These are phyloP conservation scores for Tautogolabrus adspersus DNA, from an alignment of 2,113 vertebrate genomes.

Conservation along the genomic window DNA sequence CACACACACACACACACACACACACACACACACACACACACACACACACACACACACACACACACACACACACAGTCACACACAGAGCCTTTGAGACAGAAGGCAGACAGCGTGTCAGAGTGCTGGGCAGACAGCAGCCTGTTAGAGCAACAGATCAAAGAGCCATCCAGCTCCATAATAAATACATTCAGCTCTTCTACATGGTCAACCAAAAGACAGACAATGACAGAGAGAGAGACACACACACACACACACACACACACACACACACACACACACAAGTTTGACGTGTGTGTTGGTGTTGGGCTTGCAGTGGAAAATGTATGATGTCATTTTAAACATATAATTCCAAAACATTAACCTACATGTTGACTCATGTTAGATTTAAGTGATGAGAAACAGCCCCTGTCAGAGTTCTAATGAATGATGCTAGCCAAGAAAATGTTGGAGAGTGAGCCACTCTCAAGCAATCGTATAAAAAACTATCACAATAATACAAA, in stretches of 20 bases:
- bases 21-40: no score
- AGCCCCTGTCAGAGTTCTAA: no score
- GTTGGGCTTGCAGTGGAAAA: not conserved
- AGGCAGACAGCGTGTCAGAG: conserved; percentile 27
- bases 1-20: not conserved
- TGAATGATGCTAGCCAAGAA: no score
- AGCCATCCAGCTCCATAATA: conserved; percentile 9
- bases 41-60: not conserved
- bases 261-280: not conserved
- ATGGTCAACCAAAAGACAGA: conserved; percentile 5
- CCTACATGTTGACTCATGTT: no score
- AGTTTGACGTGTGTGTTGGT: not conserved
- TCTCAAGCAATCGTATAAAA: no score
- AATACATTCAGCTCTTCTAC: conserved; percentile 34
- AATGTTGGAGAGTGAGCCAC: no score
- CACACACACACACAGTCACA: not conserved
- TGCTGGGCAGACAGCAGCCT: conserved; percentile 28
- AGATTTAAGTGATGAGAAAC: no score
- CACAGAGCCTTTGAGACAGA: conserved; percentile 14
- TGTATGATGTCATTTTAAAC: not conserved
- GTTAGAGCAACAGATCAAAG: conserved; percentile 46
- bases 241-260: not conserved
- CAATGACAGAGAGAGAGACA: not conserved
- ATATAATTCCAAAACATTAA: no score
- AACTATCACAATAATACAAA: not conserved